These are phyloP conservation scores for Astreopora myriophthalma DNA, from an alignment of 64 coral and sea anemone species.

Conservation along the genomic window DNA sequence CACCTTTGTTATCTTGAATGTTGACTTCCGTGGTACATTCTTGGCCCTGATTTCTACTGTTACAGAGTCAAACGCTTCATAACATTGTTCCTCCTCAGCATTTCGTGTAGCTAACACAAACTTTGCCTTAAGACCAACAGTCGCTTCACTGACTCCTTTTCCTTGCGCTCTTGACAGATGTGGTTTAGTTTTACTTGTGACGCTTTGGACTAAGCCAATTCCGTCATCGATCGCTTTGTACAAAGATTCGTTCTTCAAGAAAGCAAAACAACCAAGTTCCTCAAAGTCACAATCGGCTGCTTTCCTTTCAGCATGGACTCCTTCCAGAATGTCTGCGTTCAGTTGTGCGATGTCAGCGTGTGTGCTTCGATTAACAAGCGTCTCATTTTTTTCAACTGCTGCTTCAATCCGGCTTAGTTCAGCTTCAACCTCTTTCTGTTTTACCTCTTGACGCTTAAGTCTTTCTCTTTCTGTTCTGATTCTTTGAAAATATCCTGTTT, in stretches of 20 bases:
- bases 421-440: not conserved
- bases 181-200: not conserved
- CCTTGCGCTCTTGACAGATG: not conserved
- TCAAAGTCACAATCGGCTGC: not conserved
- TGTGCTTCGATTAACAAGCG: not conserved
- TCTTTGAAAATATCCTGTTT: not conserved
- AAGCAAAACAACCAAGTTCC: not conserved
- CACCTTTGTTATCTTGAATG: not conserved
- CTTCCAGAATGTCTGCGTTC: not conserved
- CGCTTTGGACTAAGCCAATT: not conserved
- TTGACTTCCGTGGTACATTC: not conserved
- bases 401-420: not conserved
- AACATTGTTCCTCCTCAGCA: not conserved
- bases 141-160: not conserved
- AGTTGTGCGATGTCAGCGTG: not conserved
- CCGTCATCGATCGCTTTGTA: not conserved
- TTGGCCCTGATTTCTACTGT: not conserved
- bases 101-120: not conserved
- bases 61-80: not conserved
- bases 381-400: not conserved
- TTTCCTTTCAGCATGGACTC: not conserved
- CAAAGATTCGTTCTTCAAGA: not conserved
- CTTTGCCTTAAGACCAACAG: not conserved
- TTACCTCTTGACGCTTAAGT: not conserved
- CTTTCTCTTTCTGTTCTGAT: not conserved